Conservation (phyloP, 2,888 invertebrate species). For the Antheraea assamensis region DNA sequence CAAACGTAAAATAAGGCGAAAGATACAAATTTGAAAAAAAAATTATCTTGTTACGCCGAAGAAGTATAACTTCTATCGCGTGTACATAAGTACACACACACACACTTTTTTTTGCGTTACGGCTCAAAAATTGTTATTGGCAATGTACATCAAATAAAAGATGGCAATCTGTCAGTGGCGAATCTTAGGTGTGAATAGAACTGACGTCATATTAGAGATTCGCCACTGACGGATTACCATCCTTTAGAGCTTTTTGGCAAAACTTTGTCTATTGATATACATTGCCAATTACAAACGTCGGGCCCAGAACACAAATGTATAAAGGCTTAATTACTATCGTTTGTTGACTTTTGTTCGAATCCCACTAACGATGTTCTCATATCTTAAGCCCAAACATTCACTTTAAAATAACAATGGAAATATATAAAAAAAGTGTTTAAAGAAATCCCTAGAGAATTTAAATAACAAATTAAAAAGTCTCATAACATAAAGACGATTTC, state of each 20-base stretch:
- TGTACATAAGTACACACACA: too few relatives aligned
- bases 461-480: conserved; percentile 42
- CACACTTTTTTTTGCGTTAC: too few relatives aligned
- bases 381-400: conserved; percentile 5
- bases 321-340: neutral
- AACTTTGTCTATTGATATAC: neutral
- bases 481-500: conserved; percentile 46
- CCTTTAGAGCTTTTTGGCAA: neutral
- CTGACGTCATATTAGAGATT: neutral
- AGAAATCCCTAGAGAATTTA: conserved; percentile 36
- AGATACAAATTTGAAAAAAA: too few relatives aligned
- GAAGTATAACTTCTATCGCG: too few relatives aligned
- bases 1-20: too few relatives aligned
- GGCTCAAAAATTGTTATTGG: too few relatives aligned
- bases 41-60: too few relatives aligned
- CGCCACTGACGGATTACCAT: neutral
- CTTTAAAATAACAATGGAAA: neutral
- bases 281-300: neutral
- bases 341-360: neutral
- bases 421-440: neutral
- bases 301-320: neutral
- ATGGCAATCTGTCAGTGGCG: too few relatives aligned
- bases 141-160: too few relatives aligned
- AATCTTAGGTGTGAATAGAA: neutral
- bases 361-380: neutral